Evolutionary conservation across 2,113 vertebrate genomes (phyloP).

Genomic region (Alces alces): DNA sequence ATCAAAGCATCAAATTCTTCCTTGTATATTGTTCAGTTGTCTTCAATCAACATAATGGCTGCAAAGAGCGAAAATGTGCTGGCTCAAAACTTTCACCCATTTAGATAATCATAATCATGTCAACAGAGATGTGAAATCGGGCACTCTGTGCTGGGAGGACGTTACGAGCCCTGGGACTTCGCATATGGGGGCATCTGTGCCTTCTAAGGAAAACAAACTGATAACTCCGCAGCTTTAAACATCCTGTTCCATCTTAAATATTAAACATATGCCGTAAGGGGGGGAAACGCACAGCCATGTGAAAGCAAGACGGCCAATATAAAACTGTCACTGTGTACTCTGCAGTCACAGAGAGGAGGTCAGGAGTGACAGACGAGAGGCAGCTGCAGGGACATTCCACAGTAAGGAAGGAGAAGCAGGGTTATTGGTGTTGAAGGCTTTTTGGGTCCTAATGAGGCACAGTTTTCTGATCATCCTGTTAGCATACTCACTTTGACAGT

Average conservation of each 20-base stretch:
- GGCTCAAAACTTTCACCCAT: background rate
- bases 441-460: background rate
- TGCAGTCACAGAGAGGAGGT: background rate
- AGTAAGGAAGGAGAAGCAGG: background rate
- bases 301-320: background rate
- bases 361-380: background rate
- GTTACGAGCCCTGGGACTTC: background rate
- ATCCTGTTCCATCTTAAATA: conserved; percentile 27
- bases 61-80: background rate
- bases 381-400: background rate
- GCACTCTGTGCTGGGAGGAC: background rate
- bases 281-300: background rate
- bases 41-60: background rate
- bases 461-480: background rate
- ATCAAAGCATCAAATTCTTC: conserved; percentile 11
- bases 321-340: background rate
- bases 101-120: background rate
- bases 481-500: background rate
- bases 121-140: background rate
- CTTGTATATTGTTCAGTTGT: background rate
- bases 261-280: background rate
- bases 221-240: background rate
- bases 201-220: conserved; percentile 48
- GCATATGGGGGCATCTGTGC: background rate
- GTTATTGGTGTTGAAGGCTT: background rate